Evolutionary conservation across 2,888 invertebrate species (phyloP), one percentile per base, ranked within the genome.

Genomic region (Scaptodrosophila latifasciaeformis): DNA sequence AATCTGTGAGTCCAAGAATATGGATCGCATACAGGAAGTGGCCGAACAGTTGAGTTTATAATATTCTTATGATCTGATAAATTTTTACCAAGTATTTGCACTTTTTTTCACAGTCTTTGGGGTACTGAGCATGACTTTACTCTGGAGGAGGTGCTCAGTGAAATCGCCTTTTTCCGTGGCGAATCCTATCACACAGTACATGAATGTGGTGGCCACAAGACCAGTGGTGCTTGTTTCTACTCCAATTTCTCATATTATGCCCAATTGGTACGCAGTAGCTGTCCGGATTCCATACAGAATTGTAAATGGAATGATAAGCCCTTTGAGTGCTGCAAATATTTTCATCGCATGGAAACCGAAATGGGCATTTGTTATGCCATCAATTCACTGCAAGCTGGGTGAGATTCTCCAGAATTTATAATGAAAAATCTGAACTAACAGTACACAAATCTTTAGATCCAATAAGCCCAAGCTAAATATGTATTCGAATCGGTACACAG

Each of bases 161-260:
- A 93, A 79, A 88, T 92, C 31, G 90, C 90, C 0, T 93, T 89
- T 82, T 93, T 90, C 75, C 89, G 90, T 2, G 92, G 92, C 1
- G 85, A 89, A 2, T 88, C 90, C n/a, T 91, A 90, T 80, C 90
- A 89, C 62, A 90, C 92, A 0, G 84, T 91, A 0, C 89, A 90
- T 62, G 87, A 90, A 17, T 92, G 92, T 70, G 88, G 89, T 10
- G 85, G 86, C 1, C 83, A 86, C 1, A 83, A 88, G 2, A 85
- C 87, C 0, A 88, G 89, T 40, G 84, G 87, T 0, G 82, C 89
- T n/a, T 92, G 92, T 56, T 90, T 90, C 5, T 85, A 86, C 31
- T 86, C 87, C 1, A 90, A 91, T 78, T 91, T 90, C 70, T 89
- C 88, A 0, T 88, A 89, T 65, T 90, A 90, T 70, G 89, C 90